These are phyloP conservation scores for Timema podura DNA, from an alignment of 2,888 invertebrate genomes.

Conservation along the genomic window DNA sequence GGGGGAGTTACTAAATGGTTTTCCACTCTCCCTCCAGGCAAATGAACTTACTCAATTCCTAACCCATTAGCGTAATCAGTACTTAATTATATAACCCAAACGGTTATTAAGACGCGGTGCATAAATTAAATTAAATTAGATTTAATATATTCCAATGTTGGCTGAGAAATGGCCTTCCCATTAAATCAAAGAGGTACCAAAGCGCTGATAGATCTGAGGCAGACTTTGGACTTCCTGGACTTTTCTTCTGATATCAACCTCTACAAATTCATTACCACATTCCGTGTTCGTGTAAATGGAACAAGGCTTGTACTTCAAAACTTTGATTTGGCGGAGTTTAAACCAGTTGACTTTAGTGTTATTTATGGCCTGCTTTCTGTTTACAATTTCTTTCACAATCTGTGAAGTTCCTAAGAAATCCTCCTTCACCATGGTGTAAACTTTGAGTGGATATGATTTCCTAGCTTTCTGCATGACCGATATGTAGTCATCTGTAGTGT, in stretches of 20 bases:
- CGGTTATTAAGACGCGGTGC: too few species aligned
- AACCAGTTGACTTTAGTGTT: constrained; percentile 14
- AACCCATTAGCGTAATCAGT: too few species aligned
- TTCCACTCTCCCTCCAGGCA: too few species aligned
- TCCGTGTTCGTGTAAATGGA: not conserved
- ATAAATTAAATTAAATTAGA: not conserved
- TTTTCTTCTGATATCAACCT: not conserved
- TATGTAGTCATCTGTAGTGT: not conserved
- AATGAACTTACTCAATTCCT: too few species aligned
- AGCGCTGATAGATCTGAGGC: not conserved
- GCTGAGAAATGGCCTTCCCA: not conserved
- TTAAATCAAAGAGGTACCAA: not conserved
- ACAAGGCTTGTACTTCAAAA: not conserved
- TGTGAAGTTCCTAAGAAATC: constrained; percentile 10
- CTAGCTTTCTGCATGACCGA: not conserved
- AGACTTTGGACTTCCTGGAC: not conserved
- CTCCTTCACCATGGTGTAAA: not conserved
- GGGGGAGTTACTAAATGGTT: too few species aligned
- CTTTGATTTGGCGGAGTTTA: not conserved
- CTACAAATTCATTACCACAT: not conserved
- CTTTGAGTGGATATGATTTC: not conserved
- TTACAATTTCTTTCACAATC: not conserved
- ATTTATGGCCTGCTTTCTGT: not conserved
- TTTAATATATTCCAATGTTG: not conserved
- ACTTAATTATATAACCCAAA: too few species aligned